phyloP scores from a whole-genome alignment of 2,888 invertebrate species.

The Nemotelus nigrinus region DNA sequence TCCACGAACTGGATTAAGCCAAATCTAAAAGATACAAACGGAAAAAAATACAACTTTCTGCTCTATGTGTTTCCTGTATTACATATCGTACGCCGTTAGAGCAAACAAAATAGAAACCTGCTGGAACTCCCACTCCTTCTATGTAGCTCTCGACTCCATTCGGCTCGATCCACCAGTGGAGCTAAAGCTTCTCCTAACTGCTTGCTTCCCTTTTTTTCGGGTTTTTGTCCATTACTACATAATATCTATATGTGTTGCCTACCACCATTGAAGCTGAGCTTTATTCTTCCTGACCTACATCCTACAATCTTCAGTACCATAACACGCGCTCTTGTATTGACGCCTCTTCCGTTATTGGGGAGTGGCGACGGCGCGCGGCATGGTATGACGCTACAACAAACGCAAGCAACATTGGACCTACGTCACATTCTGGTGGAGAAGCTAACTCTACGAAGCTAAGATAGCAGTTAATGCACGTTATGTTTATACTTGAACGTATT shows the following conservation, averaged over 20 bases:
- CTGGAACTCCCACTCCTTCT: neutral
- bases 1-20: too few relatives aligned
- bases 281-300: constrained; percentile 26
- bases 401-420: neutral
- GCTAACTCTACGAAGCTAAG: neutral
- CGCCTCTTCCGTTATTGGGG: neutral
- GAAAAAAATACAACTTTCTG: too few relatives aligned
- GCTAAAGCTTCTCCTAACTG: neutral
- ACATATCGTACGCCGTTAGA: too few relatives aligned
- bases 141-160: neutral
- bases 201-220: neutral
- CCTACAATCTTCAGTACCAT: constrained; percentile 10
- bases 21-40: too few relatives aligned
- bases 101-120: neutral
- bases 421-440: neutral
- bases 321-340: constrained; percentile 2
- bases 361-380: neutral
- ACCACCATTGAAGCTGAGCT: neutral
- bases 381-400: neutral
- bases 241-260: neutral
- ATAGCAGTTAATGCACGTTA: constrained; percentile 12
- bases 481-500: neutral
- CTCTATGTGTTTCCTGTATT: too few relatives aligned
- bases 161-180: neutral
- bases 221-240: neutral